Conservation (phyloP, 1,140 invertebrate genomes). For the Hyles euphorbiae region DNA sequence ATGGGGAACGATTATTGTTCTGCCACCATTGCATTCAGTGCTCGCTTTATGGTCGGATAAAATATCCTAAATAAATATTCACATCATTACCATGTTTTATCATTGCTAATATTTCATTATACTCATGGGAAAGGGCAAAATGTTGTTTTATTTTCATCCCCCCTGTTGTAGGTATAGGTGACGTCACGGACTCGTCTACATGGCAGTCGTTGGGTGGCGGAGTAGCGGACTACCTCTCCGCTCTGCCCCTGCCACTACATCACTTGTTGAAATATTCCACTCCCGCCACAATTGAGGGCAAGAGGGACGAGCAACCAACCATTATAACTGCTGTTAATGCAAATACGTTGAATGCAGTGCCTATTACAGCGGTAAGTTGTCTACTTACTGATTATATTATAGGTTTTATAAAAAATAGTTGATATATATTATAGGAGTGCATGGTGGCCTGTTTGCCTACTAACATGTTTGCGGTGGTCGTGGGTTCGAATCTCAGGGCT, state of each 20-base stretch:
- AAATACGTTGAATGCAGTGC: constrained; percentile 39
- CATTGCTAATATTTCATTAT: no score
- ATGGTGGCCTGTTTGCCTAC: no score
- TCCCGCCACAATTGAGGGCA: constrained; percentile 27
- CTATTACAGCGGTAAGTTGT: constrained; percentile 42
- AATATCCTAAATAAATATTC: no score
- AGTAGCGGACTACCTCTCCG: constrained; percentile 88
- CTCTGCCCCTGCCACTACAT: constrained; percentile 85
- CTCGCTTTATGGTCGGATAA: no score
- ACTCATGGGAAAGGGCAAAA: no score
- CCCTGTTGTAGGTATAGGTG: constrained; percentile 41
- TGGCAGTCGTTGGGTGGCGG: constrained; percentile 89
- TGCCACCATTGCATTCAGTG: no score
- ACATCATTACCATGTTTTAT: no score
- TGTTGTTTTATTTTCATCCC: constrained; percentile 7
- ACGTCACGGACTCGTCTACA: constrained; percentile 58
- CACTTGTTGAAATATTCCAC: constrained; percentile 89
- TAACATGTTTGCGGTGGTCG: no score
- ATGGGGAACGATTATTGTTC: no score
- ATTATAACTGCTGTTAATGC: constrained; percentile 46
- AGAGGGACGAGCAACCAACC: constrained; percentile 55
- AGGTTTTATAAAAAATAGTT: background rate
- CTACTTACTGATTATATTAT: no score
- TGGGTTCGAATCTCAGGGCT: no score
- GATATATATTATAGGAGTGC: no score